Percentiles rank a stretch among this genome's conserved stretches.
Conservation (phyloP, 2,113 vertebrate genomes). For the Ochotona curzoniae region DNA sequence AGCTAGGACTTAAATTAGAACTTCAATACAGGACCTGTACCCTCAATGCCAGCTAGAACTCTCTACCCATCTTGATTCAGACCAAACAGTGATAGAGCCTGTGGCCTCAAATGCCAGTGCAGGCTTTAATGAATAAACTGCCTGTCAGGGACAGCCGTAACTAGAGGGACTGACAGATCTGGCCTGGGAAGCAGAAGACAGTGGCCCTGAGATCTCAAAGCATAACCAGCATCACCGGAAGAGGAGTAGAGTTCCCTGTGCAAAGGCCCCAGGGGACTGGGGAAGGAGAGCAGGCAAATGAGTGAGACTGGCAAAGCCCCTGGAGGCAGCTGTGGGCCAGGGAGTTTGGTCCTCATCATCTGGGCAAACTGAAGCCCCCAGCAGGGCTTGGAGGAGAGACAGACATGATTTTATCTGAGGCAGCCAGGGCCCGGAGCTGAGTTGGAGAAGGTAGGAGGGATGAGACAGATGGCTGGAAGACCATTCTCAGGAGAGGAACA, state of each 20-base stretch:
- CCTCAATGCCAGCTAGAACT: too few species aligned
- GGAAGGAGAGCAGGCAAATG: neutral
- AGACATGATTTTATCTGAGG: neutral
- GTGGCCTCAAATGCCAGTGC: neutral
- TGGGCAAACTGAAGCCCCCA: neutral
- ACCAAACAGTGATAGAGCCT: neutral
- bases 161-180: neutral
- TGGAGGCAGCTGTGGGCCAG: neutral
- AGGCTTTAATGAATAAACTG: neutral
- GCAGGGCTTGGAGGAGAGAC: neutral
- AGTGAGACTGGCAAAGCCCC: neutral
- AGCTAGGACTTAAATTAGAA: too few species aligned
- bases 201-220: neutral
- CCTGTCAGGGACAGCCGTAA: neutral
- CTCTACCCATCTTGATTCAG: neutral
- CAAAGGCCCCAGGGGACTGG: neutral
- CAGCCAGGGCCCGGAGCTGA: neutral
- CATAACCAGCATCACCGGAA: neutral
- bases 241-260: neutral
- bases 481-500: slow-evolving; percentile 29
- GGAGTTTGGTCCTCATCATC: slow-evolving; percentile 6
- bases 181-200: neutral
- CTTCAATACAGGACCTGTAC: too few species aligned
- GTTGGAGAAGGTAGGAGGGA: neutral
- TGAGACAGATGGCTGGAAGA: neutral